Evolutionary conservation across 2,113 vertebrate species (phyloP), one percentile per base, ranked within the genome.

Genomic region (Prietella phreatophila): DNA sequence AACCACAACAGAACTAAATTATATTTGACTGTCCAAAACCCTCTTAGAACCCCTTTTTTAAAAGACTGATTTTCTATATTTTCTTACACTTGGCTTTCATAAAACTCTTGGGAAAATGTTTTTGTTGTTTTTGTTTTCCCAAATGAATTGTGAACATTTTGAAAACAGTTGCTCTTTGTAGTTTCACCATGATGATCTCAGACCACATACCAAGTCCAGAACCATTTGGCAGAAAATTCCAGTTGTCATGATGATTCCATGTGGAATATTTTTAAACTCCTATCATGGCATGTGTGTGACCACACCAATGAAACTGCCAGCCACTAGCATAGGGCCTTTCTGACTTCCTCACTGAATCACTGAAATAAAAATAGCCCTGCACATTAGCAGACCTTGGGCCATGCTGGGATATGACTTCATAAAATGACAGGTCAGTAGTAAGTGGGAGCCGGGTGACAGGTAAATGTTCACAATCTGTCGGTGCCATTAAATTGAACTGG

Each of bases 271-370:
- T 80, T 80, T 79, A 79, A 86, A 30, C 69, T 75, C 58, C 55
- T 84, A 80, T 84, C 65, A 27, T 78, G 78, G 82, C 13, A 78
- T 63, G 82, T 79, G 10, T 53, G 22, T 81, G 83, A 86, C 81
- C 88, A 80, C 69, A 22, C 9, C 36, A 87, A 86, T 80, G 71
- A 86, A 86, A 79, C 75, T 22, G n/a, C 56, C 53, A 25, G 83
- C 20, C 55, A 17, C 82, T 73, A 55, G n/a, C 42, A 61, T 78
- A 87, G 39, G n/a, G 61, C 63, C 15, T 19, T 67, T 61, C 11
- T 86, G 27, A 22, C 73, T 80, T 81, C 47, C 36, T 82, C 33
- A 39, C 10, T 60, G 56, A 60, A 60, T 76, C 73, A 58, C 36
- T 36, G 71, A 69, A 86, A 71, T 75, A 42, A 80, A 30, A 86